Evolutionary conservation across 1,140 invertebrate species (phyloP), one percentile per base, ranked within the genome.

Genomic region (Helicoverpa zea): DNA sequence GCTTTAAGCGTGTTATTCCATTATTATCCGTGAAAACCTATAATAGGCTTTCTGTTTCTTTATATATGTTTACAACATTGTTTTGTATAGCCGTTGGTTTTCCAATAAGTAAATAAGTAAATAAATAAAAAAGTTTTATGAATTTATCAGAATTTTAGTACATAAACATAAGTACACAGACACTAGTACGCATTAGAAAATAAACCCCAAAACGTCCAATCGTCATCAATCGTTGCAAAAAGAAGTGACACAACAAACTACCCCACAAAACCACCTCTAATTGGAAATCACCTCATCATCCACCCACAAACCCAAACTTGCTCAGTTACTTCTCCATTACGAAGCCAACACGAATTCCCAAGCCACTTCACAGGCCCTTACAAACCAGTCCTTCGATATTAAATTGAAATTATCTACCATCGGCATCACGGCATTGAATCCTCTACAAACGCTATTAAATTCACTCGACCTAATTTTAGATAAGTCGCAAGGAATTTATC

Each of bases 401-500:
- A 79, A 79, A 79, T 70, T 79, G 77, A 73, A 79, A 79, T 79
- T 70, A 80, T 80, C 78, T 80, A 70, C 54, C 16, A 80, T 77
- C 78, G 54, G 59, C 11, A 73, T 77, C 78, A 18, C 54, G 23
- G 16, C 58, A 73, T 61, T 68, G 68, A 72, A 80, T 35, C 18
- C 56, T n/a, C 56, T 72, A 64, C 68, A 76, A 75, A 74, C 61
- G 59, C 61, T 61, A 61, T 52, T 66, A 68, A 52, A 73, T 73
- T 61, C 72, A 51, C 10, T 66, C 79, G 74, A 80, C 82, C 82
- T 84, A 70, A 81, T 81, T 84, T 78, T 61, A 84, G 83, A 84
- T 84, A 85, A 85, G 56, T 79, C 73, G 66, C 30, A 58, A 68
- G 81, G 56, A 81, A 85, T 83, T 85, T 85, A 85, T 85, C 80